Conservation (phyloP, 2,113 vertebrate species). For the Cyprinodon variegatus region DNA sequence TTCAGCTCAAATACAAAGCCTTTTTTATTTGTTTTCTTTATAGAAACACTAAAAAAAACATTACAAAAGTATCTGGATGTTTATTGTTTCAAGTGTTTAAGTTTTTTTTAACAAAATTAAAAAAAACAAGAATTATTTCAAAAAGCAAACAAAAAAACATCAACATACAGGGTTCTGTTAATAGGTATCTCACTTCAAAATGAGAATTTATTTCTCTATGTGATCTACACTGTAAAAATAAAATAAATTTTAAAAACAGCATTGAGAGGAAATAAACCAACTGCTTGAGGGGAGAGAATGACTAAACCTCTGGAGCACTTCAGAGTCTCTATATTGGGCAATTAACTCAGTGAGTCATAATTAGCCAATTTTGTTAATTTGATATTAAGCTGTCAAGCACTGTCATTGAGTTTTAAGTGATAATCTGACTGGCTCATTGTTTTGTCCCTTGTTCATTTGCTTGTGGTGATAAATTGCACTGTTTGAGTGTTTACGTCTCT, state of each 20-base stretch:
- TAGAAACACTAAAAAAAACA: background rate
- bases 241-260: slow-evolving; percentile 28
- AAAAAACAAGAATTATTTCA: slow-evolving; percentile 41
- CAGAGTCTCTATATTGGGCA: slow-evolving; percentile 80
- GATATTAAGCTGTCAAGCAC: slow-evolving; percentile 84
- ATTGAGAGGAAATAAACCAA: slow-evolving; percentile 72
- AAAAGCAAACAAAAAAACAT: slow-evolving; percentile 49
- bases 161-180: slow-evolving; percentile 53
- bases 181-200: no score
- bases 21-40: slow-evolving; percentile 23
- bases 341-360: slow-evolving; percentile 83
- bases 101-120: slow-evolving; percentile 4
- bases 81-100: background rate
- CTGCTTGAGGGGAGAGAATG: slow-evolving; percentile 76
- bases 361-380: slow-evolving; percentile 86
- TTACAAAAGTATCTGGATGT: background rate
- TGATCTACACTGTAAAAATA: no score
- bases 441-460: slow-evolving; percentile 76
- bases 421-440: slow-evolving; percentile 81
- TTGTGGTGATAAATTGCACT: slow-evolving; percentile 73
- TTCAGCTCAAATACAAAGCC: slow-evolving; percentile 3
- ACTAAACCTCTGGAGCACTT: slow-evolving; percentile 81
- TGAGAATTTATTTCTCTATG: no score
- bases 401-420: slow-evolving; percentile 81
- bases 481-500: slow-evolving; percentile 76